phyloP scores from a whole-genome alignment of 2,888 invertebrate species.

The Mimas tiliae region DNA sequence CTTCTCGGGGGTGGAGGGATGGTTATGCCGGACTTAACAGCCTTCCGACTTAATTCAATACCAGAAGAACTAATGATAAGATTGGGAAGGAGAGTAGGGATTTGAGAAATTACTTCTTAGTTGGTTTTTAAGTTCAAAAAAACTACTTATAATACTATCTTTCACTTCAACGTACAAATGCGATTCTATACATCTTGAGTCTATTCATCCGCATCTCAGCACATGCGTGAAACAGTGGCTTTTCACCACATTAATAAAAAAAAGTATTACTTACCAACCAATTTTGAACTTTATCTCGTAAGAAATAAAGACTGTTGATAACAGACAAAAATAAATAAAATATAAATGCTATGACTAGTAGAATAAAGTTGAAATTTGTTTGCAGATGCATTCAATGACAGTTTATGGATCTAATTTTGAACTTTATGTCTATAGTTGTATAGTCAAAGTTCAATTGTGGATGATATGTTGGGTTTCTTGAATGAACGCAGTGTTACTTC shows the following conservation, averaged over 20 bases:
- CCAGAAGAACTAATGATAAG: too few species aligned
- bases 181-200: not conserved
- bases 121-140: too few species aligned
- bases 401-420: not conserved
- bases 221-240: slow-evolving; percentile 22
- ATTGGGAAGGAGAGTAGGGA: too few species aligned
- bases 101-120: too few species aligned
- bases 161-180: not conserved
- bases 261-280: not conserved
- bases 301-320: not conserved
- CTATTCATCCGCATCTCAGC: slow-evolving; percentile 5
- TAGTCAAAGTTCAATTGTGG: not conserved
- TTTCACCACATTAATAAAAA: not conserved
- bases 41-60: too few species aligned
- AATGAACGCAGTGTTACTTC: slow-evolving; percentile 1
- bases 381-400: not conserved
- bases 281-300: not conserved
- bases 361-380: not conserved
- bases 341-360: too few species aligned
- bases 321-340: not conserved
- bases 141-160: too few species aligned
- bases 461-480: not conserved
- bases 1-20: too few species aligned
- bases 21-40: too few species aligned
- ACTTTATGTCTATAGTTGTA: not conserved